A percentile compares a stretch with the other conserved stretches of the same genome.
Conservation (phyloP, 2,888 invertebrate genomes). For the Lasioglossum vierecki region DNA sequence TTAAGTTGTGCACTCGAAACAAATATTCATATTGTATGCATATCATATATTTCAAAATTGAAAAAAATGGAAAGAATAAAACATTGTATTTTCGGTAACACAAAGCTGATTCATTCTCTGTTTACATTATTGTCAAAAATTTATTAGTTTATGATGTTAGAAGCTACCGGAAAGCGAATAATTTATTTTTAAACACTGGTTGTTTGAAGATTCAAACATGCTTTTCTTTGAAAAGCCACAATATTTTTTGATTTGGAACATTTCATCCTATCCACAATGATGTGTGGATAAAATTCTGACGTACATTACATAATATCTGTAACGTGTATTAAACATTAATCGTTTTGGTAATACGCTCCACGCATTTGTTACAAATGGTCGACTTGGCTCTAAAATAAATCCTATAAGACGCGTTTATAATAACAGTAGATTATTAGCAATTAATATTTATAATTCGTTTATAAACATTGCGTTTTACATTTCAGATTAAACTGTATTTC, state of each 20-base stretch:
- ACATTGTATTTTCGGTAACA: background rate
- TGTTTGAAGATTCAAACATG: background rate
- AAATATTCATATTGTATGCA: background rate
- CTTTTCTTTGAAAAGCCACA: background rate
- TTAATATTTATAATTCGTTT: background rate
- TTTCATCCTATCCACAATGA: background rate
- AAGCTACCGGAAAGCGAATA: background rate
- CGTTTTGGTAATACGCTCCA: background rate
- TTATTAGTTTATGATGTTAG: background rate
- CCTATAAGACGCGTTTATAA: background rate
- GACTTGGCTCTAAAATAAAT: background rate
- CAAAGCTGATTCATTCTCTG: background rate
- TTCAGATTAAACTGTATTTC: background rate
- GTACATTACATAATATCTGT: background rate
- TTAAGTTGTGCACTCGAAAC: background rate
- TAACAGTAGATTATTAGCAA: background rate
- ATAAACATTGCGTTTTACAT: background rate
- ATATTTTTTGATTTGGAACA: background rate
- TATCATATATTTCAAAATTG: background rate
- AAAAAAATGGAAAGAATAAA: background rate
- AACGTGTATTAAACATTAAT: background rate
- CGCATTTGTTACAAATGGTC: background rate
- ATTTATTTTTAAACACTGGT: background rate
- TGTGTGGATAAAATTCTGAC: background rate
- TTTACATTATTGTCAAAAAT: slow-evolving; percentile 3